A percentile compares a stretch with the other conserved stretches of the same genome.
Conservation (phyloP, 2,888 invertebrate genomes). For the Buathra laborator region DNA sequence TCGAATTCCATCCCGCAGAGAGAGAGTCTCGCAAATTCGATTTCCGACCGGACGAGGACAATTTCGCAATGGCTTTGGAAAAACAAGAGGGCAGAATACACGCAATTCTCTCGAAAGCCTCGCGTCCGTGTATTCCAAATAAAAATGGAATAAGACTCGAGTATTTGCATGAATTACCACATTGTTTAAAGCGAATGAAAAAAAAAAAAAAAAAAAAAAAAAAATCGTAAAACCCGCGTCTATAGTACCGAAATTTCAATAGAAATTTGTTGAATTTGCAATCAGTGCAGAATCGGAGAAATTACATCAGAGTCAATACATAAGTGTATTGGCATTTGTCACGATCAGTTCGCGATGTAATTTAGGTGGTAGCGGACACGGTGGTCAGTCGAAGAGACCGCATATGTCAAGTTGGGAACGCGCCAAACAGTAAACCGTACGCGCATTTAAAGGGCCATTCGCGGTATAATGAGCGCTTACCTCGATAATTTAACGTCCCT, state of each 20-base stretch:
- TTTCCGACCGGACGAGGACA: constrained; percentile 30
- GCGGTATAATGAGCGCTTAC: constrained; percentile 28
- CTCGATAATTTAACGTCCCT: neutral
- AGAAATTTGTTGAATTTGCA: neutral
- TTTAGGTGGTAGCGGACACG: constrained; percentile 50
- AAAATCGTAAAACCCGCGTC: neutral
- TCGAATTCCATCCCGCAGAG: constrained; percentile 31
- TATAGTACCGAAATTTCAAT: neutral
- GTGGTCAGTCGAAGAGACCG: constrained; percentile 60
- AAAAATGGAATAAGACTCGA: neutral
- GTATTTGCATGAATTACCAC: neutral
- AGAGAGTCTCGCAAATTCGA: constrained; percentile 51
- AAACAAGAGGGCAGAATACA: neutral
- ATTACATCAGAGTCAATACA: constrained; percentile 32
- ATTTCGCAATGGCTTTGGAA: constrained; percentile 14
- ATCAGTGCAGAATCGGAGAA: constrained; percentile 13
- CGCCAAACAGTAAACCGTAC: constrained; percentile 59
- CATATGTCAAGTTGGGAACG: constrained; percentile 62
- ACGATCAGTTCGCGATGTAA: constrained; percentile 58
- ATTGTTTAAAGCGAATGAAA: neutral
- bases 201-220: neutral
- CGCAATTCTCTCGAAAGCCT: neutral
- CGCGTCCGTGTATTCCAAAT: neutral
- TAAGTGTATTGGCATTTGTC: constrained; percentile 55
- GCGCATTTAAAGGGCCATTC: constrained; percentile 18